Conservation (phyloP, 2,888 invertebrate genomes). For the Serripes groenlandicus region DNA sequence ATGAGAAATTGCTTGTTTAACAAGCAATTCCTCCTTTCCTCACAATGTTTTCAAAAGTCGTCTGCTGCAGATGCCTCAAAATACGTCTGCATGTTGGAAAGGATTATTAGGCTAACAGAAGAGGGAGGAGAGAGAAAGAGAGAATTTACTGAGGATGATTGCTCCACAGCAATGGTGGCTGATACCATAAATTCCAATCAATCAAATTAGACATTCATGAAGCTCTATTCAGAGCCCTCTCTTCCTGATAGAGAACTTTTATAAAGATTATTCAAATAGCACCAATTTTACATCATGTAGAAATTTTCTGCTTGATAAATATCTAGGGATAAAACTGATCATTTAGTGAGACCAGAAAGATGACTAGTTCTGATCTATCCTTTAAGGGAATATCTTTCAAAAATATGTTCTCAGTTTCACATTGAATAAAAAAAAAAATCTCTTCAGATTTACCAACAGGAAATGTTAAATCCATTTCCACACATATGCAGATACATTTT, state of each 20-base stretch:
- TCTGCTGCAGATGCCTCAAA: too few relatives aligned
- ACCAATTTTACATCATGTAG: constrained; percentile 16
- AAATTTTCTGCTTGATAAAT: constrained; percentile 16
- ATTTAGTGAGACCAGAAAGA: constrained; percentile 13
- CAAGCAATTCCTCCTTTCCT: too few relatives aligned
- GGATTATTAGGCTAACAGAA: too few relatives aligned
- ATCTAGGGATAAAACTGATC: constrained; percentile 16
- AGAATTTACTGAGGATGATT: not conserved
- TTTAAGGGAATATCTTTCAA: not conserved
- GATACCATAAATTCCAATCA: constrained; percentile 12
- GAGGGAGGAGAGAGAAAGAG: too few relatives aligned
- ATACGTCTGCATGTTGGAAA: too few relatives aligned
- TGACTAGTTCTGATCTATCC: constrained; percentile 3
- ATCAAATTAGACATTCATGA: constrained; percentile 23
- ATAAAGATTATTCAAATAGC: constrained; percentile 23
- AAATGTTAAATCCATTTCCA: too few relatives aligned
- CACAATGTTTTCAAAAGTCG: too few relatives aligned
- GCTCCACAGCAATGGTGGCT: not conserved
- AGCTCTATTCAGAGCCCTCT: not conserved
- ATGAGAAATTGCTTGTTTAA: too few relatives aligned
- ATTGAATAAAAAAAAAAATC: too few relatives aligned
- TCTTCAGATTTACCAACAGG: too few relatives aligned
- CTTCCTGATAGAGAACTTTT: constrained; percentile 17
- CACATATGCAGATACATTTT: too few relatives aligned
- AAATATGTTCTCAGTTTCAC: too few relatives aligned